Percentiles rank a stretch among this genome's conserved stretches.
Evolutionary conservation across 2,888 invertebrate genomes (phyloP).

Genomic region (Phortica magna): DNA sequence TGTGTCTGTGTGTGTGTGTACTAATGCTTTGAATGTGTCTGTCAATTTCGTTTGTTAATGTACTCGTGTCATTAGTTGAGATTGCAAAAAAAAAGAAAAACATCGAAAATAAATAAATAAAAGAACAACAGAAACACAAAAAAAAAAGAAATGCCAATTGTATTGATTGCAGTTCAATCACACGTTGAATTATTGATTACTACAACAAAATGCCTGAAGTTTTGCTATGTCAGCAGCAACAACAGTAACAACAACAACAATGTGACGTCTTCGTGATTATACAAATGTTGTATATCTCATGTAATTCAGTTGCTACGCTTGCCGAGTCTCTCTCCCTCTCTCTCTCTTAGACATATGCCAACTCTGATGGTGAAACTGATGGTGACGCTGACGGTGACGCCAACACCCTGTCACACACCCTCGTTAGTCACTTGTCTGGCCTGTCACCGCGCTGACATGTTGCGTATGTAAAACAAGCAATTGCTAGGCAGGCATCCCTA

Average conservation of each 20-base stretch:
- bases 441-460: constrained; percentile 14
- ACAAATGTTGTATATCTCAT: neutral
- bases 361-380: neutral
- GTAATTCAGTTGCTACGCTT: neutral
- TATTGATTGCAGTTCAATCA: constrained; percentile 15
- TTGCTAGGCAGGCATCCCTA: neutral
- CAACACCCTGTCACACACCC: neutral
- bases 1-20: neutral
- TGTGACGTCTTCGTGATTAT: neutral
- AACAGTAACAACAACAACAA: too few species aligned
- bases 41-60: too few species aligned
- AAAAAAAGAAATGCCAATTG: neutral
- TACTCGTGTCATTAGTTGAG: neutral
- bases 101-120: neutral
- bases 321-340: neutral
- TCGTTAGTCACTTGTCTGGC: neutral
- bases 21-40: neutral
- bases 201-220: neutral
- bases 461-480: constrained; percentile 13
- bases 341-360: neutral
- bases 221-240: neutral
- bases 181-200: constrained; percentile 1
- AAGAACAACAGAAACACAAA: neutral
- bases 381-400: too few species aligned
- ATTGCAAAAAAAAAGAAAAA: too few species aligned